Evolutionary conservation across 2,888 invertebrate species (phyloP).

Genomic region (Lymantria dispar): DNA sequence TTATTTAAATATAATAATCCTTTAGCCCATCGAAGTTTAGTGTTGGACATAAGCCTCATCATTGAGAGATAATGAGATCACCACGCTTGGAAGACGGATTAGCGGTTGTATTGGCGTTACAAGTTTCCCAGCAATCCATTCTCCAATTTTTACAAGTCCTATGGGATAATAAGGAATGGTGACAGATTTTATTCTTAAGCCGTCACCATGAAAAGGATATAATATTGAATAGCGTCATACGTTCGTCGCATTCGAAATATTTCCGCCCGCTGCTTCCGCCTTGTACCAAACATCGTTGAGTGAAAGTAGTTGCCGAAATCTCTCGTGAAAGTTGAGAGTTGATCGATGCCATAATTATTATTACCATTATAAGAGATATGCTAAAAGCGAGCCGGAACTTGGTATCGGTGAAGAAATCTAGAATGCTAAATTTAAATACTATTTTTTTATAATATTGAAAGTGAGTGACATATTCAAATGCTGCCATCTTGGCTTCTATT

Average conservation of each 20-base stretch:
- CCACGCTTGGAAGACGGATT: too few relatives aligned
- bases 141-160: too few relatives aligned
- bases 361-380: conserved; percentile 78
- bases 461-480: neutral
- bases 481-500: too few relatives aligned
- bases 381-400: conserved; percentile 77
- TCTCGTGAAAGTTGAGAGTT: conserved; percentile 77
- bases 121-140: too few relatives aligned
- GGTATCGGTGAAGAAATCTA: conserved; percentile 36
- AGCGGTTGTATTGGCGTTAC: too few relatives aligned
- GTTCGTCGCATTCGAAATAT: neutral
- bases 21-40: too few relatives aligned
- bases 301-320: conserved; percentile 80
- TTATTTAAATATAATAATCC: too few relatives aligned
- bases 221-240: neutral
- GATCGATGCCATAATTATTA: conserved; percentile 81
- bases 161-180: too few relatives aligned
- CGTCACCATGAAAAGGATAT: too few relatives aligned
- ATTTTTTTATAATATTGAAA: conserved; percentile 5
- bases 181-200: too few relatives aligned
- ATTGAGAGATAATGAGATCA: too few relatives aligned
- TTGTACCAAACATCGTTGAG: conserved; percentile 42
- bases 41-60: too few relatives aligned
- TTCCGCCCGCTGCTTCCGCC: conserved; percentile 17
- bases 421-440: conserved; percentile 17